Evolutionary conservation across 2,888 invertebrate genomes (phyloP).

Genomic region (Andrena marginata): DNA sequence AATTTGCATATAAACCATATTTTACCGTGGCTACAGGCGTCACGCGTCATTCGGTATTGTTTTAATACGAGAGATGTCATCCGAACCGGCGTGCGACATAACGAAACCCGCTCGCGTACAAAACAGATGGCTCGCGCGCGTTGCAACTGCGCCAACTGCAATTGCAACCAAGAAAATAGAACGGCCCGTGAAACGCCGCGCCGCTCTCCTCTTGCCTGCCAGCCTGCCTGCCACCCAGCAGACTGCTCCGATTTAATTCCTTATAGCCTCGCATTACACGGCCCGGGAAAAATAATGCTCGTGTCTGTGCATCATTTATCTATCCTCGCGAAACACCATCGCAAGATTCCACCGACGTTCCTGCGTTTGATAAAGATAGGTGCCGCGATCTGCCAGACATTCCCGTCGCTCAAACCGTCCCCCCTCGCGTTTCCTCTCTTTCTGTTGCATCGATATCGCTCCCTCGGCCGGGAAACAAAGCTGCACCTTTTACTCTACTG

Average conservation of each 20-base stretch:
- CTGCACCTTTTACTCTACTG: neutral
- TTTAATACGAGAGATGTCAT: conserved; percentile 59
- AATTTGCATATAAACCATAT: conserved; percentile 67
- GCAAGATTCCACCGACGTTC: conserved; percentile 14
- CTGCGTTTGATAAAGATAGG: conserved; percentile 8
- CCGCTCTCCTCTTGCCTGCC: neutral
- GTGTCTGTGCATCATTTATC: neutral
- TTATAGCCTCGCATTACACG: conserved; percentile 11
- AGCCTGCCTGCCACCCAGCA: neutral
- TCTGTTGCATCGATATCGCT: neutral
- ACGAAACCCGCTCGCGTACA: conserved; percentile 57
- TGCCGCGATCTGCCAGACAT: conserved; percentile 8
- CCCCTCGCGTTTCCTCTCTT: neutral
- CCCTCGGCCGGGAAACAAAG: too few species aligned
- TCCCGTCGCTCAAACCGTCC: neutral
- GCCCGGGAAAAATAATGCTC: conserved; percentile 9
- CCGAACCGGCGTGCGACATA: conserved; percentile 42
- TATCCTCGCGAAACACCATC: neutral
- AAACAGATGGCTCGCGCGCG: conserved; percentile 52
- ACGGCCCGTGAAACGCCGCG: conserved; percentile 3
- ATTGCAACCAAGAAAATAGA: conserved; percentile 42
- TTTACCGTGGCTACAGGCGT: conserved; percentile 55
- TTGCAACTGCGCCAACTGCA: conserved; percentile 28
- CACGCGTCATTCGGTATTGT: conserved; percentile 63
- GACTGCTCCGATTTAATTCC: conserved; percentile 41